Conservation (phyloP, 2,797 vertebrate genomes). For the Staurois parvus region DNA sequence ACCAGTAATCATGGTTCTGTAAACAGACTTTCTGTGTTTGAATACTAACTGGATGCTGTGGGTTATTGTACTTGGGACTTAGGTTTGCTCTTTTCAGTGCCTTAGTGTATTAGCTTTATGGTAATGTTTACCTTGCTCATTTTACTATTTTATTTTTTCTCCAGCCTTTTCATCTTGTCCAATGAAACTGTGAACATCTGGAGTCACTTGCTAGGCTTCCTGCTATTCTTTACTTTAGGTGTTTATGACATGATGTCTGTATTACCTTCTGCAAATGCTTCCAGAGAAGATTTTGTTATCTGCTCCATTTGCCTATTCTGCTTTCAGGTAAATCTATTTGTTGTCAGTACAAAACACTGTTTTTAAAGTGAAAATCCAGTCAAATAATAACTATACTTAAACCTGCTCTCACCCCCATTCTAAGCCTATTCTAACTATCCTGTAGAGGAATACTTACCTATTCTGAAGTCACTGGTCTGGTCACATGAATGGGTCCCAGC, state of each 20-base stretch:
- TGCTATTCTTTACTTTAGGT: slow-evolving; percentile 90
- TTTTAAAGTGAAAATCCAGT: too few species aligned
- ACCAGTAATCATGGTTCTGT: not conserved
- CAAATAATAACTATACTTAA: too few species aligned
- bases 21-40: not conserved
- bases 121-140: not conserved
- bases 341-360: not conserved
- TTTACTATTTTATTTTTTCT: slow-evolving; percentile 15
- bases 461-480: too few species aligned
- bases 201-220: slow-evolving; percentile 94
- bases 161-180: slow-evolving; percentile 93
- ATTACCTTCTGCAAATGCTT: slow-evolving; percentile 85
- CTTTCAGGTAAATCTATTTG: slow-evolving; percentile 83
- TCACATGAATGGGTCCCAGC: too few species aligned
- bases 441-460: too few species aligned
- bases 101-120: too few species aligned
- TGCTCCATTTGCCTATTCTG: slow-evolving; percentile 94
- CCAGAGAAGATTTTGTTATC: slow-evolving; percentile 94
- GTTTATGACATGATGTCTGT: slow-evolving; percentile 90
- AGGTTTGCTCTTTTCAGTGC: not conserved
- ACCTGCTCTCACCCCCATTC: too few species aligned
- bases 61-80: too few species aligned
- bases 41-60: not conserved
- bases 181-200: slow-evolving; percentile 96
- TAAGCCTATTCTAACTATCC: too few species aligned